Percentiles rank a stretch among this genome's conserved stretches.
Evolutionary conservation across 2,888 invertebrate species (phyloP).

Genomic region (Malthinus flaveolus): DNA sequence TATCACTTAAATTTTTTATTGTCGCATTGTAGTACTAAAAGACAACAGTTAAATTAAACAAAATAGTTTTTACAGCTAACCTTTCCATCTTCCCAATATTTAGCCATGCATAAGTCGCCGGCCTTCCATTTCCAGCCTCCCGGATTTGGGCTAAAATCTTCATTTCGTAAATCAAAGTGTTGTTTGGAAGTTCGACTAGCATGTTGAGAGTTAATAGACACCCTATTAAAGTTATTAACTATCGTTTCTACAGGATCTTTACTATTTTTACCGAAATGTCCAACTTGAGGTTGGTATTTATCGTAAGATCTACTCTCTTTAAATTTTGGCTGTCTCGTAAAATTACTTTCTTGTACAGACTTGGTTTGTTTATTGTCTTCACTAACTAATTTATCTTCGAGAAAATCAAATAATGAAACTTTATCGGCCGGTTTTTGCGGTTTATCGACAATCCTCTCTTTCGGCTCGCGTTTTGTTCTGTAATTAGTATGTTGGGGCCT

Average conservation of each 20-base stretch:
- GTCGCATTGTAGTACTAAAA: slow-evolving; percentile 80
- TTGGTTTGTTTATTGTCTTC: background rate
- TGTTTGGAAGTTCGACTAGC: slow-evolving; percentile 49
- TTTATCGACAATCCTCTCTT: slow-evolving; percentile 53
- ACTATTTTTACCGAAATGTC: background rate
- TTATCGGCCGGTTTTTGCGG: slow-evolving; percentile 76
- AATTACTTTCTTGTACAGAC: background rate
- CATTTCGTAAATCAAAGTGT: slow-evolving; percentile 46
- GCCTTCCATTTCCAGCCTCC: slow-evolving; percentile 66
- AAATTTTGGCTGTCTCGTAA: background rate
- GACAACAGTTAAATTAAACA: slow-evolving; percentile 27
- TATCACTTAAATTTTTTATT: slow-evolving; percentile 79
- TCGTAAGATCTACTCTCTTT: background rate
- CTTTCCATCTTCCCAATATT: slow-evolving; percentile 92
- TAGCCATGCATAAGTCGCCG: slow-evolving; percentile 84
- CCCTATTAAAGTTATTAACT: slow-evolving; percentile 35
- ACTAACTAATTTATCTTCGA: slow-evolving; percentile 75
- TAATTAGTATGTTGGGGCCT: slow-evolving; percentile 1
- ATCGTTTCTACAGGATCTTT: slow-evolving; percentile 4
- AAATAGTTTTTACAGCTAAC: slow-evolving; percentile 55
- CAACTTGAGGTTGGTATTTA: no score
- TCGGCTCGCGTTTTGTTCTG: slow-evolving; percentile 16
- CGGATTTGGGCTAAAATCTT: slow-evolving; percentile 1
- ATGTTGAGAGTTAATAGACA: slow-evolving; percentile 49
- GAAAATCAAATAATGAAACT: slow-evolving; percentile 80